phyloP scores from a whole-genome alignment of 2,113 vertebrate genomes.

The Barnardius zonarius region DNA sequence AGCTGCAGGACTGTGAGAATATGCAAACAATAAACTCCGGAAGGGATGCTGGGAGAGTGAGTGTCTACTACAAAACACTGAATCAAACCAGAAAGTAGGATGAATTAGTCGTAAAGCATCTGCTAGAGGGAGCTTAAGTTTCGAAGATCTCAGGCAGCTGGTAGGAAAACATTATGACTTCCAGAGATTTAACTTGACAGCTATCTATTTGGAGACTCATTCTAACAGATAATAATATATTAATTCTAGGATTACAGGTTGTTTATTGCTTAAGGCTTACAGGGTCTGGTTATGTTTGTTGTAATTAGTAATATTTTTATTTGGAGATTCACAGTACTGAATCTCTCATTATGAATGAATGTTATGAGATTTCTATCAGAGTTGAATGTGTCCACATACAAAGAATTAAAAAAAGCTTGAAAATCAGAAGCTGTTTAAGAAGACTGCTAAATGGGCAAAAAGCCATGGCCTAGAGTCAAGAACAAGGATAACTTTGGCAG shows the following conservation, averaged over 20 bases:
- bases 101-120: neutral
- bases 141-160: neutral
- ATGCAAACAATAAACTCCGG: neutral
- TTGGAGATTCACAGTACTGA: neutral
- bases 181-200: neutral
- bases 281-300: neutral
- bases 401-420: neutral
- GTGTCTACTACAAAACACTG: neutral
- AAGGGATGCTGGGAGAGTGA: neutral
- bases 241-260: neutral
- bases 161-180: neutral
- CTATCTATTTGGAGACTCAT: neutral
- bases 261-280: neutral
- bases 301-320: neutral
- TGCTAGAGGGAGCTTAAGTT: neutral
- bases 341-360: neutral
- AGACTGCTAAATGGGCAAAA: slow-evolving; percentile 22
- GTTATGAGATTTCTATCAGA: neutral
- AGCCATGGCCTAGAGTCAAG: neutral
- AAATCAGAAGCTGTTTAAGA: neutral
- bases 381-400: neutral
- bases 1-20: neutral
- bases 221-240: neutral
- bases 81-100: neutral
- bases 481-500: neutral